Base-by-base conservation (phyloP, 2,888 invertebrate genomes). In the Xylocampa areola region DNA sequence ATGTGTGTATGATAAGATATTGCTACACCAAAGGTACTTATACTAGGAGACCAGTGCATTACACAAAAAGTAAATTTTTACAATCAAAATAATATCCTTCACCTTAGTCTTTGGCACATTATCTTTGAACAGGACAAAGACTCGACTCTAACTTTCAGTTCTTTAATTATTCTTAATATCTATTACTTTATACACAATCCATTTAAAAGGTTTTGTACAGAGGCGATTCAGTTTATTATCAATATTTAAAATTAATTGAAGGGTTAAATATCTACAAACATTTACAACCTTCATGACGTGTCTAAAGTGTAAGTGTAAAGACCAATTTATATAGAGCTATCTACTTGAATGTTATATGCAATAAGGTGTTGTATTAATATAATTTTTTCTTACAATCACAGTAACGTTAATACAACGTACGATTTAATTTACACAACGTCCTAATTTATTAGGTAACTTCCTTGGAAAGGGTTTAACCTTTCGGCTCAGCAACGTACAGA, bases 111-210 rank as follows among this genome's bases (percentile, higher is more conserved):
- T 94, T 94, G 94, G 94, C 94, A 94, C 94, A 89, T 84, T 86
- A 90, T 94, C 94, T 94, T 94, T 93, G 94, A 92, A 86, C 66
- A 80, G 81, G 85, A 87, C 94, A 92, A 94, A 94, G 94, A 94
- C 92, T 91, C 87, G 80, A 88, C 82, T 84, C 81, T 80, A 81
- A 79, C 84, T 79, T 82, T 89, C 91, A 90, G 89, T 91, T 90
- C 92, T 86, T 86, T 87, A 80, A 67, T 68, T 60, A 79, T 75
- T 68, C 84, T 85, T 87, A 88, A 52, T 57, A 55, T 35, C 68
- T 63, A 63, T 81, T 87, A 88, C 37, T 66, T 86, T 76, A 83
- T 84, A 84, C 83, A 85, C 85, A 85, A 68, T 75, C 74, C 70
- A 68, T 62, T 66, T 35, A 23, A 36, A 14, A 45, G 54, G 52